Percentiles rank a stretch among this genome's conserved stretches.
phyloP scores from a whole-genome alignment of 2,797 vertebrate genomes.

The Poeciliopsis gracilis region DNA sequence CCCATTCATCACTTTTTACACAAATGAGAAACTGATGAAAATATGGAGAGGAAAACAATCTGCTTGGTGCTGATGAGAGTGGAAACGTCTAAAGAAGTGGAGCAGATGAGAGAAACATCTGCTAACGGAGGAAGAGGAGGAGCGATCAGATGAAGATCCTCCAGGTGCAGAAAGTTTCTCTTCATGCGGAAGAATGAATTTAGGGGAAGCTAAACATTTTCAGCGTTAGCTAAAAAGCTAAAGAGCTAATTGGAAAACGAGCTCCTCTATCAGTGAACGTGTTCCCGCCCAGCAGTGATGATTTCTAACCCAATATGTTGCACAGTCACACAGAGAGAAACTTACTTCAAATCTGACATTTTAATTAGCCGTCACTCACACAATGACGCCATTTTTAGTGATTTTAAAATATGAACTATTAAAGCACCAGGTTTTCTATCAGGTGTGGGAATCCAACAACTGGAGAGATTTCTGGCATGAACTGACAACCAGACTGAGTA shows the following conservation, averaged over 20 bases:
- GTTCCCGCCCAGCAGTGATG: no score
- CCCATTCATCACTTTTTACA: constrained; percentile 58
- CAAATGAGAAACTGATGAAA: constrained; percentile 50
- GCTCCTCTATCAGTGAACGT: no score
- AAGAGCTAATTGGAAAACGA: no score
- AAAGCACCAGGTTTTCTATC: neutral
- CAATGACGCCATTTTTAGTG: constrained; percentile 51
- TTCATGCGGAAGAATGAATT: neutral
- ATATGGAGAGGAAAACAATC: constrained; percentile 26
- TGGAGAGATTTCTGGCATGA: neutral
- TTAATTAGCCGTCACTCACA: constrained; percentile 34
- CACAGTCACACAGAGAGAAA: constrained; percentile 9
- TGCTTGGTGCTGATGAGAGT: constrained; percentile 50
- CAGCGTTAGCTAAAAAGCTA: no score
- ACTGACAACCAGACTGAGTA: neutral
- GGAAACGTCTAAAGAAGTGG: constrained; percentile 48
- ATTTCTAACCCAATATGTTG: neutral
- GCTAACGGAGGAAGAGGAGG: constrained; percentile 36
- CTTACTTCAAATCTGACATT: constrained; percentile 28
- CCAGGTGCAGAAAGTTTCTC: constrained; percentile 3
- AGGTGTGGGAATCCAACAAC: neutral
- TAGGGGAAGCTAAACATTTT: no score
- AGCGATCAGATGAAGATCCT: constrained; percentile 27
- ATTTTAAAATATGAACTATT: constrained; percentile 22
- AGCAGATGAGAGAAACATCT: constrained; percentile 51